These are phyloP conservation scores for Clunio marinus DNA, from an alignment of 2,888 invertebrate genomes.

Conservation along the genomic window DNA sequence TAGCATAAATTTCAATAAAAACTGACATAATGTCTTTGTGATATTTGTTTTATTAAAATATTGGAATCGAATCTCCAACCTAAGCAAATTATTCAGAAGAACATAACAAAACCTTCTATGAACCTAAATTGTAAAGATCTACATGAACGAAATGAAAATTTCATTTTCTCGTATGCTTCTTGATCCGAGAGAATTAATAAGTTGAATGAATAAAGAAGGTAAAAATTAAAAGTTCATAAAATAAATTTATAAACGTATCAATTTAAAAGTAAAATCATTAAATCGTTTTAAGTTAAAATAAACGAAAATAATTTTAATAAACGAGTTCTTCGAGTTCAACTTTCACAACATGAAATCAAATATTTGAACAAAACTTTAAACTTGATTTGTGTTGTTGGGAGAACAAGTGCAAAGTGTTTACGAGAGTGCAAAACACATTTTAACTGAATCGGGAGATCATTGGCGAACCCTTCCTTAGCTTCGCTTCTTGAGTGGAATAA, in stretches of 20 bases:
- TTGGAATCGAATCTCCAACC: too few relatives aligned
- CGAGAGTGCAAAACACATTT: conserved; percentile 19
- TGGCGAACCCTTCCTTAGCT: conserved; percentile 3
- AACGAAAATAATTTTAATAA: not conserved
- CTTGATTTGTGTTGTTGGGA: conserved; percentile 13
- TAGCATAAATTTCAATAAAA: too few relatives aligned
- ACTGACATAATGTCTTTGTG: too few relatives aligned
- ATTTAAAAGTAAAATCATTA: not conserved
- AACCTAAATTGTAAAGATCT: too few relatives aligned
- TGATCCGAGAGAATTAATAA: too few relatives aligned
- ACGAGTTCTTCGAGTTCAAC: not conserved
- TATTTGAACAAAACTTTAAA: not conserved
- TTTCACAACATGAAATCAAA: not conserved
- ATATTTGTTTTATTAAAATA: too few relatives aligned
- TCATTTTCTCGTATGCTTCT: too few relatives aligned
- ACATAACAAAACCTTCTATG: too few relatives aligned
- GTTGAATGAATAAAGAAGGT: too few relatives aligned
- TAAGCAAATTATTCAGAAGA: too few relatives aligned
- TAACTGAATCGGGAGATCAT: not conserved
- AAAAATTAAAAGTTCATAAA: not conserved
- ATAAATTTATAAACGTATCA: not conserved
- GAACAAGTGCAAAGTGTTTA: conserved; percentile 13
- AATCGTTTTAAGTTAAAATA: too few relatives aligned
- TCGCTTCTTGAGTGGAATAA: not conserved
- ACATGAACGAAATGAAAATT: too few relatives aligned